phyloP scores from a whole-genome alignment of 2,113 vertebrate genomes.

The Pteruthius melanotis region DNA sequence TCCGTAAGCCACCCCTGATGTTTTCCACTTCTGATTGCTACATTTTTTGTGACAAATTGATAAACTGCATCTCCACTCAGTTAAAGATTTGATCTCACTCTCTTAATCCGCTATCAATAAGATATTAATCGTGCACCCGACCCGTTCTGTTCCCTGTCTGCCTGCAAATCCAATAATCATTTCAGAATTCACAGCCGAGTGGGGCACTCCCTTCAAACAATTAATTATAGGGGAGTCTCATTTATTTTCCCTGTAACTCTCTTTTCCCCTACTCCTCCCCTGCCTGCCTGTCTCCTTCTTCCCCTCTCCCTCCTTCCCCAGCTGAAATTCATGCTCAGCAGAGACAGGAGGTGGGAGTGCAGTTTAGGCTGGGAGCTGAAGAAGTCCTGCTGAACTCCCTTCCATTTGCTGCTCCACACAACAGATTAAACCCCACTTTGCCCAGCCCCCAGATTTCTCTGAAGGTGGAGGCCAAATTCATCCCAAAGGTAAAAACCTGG shows the following conservation, averaged over 20 bases:
- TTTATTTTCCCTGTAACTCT: slow-evolving; percentile 67
- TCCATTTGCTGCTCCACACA: neutral
- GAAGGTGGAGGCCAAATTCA: neutral
- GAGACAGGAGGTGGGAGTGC: neutral
- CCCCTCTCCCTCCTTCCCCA: neutral
- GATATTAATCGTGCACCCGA: slow-evolving; percentile 74
- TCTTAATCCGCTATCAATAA: slow-evolving; percentile 78
- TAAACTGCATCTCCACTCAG: slow-evolving; percentile 77
- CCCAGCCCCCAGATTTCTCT: neutral
- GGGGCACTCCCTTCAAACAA: slow-evolving; percentile 71
- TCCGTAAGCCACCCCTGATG: slow-evolving; percentile 36
- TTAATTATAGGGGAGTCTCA: slow-evolving; percentile 71
- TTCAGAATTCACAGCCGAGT: slow-evolving; percentile 75
- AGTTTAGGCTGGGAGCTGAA: neutral
- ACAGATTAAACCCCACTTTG: neutral
- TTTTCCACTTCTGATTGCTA: slow-evolving; percentile 67
- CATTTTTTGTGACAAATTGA: slow-evolving; percentile 78
- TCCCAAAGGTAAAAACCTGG: neutral
- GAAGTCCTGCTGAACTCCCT: neutral
- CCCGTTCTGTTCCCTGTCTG: slow-evolving; percentile 64
- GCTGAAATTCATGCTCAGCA: neutral
- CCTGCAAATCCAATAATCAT: slow-evolving; percentile 78
- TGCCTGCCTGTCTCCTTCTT: neutral
- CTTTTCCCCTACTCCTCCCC: neutral
- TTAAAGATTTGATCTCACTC: slow-evolving; percentile 78